Conservation (phyloP, 1,140 invertebrate species). For the Nephotettix cincticeps region DNA sequence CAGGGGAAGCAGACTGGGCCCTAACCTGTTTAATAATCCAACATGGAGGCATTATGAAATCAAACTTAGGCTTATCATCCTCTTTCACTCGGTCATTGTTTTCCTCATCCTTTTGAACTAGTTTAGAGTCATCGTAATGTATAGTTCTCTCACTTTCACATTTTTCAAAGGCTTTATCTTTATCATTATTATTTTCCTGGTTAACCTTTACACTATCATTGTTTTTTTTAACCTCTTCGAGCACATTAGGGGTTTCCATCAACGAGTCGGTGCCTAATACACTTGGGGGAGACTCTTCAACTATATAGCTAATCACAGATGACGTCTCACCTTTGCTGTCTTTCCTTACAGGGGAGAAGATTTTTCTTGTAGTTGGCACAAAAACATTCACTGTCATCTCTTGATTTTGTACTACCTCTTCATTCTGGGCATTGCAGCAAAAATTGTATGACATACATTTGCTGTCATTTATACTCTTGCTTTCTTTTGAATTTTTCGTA, state of each 20-base stretch:
- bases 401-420: slow-evolving; percentile 32
- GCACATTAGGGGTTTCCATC: background rate
- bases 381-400: slow-evolving; percentile 55
- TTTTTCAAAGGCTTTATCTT: no score
- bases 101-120: background rate
- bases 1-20: slow-evolving; percentile 32
- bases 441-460: slow-evolving; percentile 32
- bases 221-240: slow-evolving; percentile 8
- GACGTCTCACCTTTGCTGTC: slow-evolving; percentile 52
- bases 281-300: slow-evolving; percentile 32
- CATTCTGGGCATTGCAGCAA: slow-evolving; percentile 21
- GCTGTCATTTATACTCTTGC: background rate
- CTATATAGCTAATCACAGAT: slow-evolving; percentile 38
- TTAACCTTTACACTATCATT: slow-evolving; percentile 2
- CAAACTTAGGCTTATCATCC: slow-evolving; percentile 25
- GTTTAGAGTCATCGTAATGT: no score
- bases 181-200: background rate
- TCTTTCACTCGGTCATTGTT: slow-evolving; percentile 41
- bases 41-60: slow-evolving; percentile 31
- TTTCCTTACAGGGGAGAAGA: slow-evolving; percentile 66
- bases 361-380: slow-evolving; percentile 72
- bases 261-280: background rate
- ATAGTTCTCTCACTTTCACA: no score
- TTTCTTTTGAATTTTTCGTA: background rate
- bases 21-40: slow-evolving; percentile 31